Evolutionary conservation across 2,797 vertebrate species (phyloP).

Genomic region (Acanthornis magna): DNA sequence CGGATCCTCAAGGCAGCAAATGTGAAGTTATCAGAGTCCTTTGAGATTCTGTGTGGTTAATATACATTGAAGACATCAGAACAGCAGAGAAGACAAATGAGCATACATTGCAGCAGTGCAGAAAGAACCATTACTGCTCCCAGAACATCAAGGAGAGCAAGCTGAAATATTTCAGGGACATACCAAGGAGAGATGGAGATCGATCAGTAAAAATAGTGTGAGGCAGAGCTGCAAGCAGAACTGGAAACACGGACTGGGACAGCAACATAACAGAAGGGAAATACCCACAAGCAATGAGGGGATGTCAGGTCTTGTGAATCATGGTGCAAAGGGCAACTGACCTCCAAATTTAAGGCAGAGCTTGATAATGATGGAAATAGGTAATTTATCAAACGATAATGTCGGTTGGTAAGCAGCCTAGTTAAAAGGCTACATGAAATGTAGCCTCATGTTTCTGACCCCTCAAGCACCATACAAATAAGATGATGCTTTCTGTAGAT

Average conservation of each 20-base stretch:
- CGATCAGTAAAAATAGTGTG: slow-evolving; percentile 28
- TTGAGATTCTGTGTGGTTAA: slow-evolving; percentile 30
- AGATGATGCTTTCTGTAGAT: background rate
- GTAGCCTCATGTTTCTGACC: slow-evolving; percentile 25
- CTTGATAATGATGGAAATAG: slow-evolving; percentile 28
- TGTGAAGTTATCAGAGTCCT: slow-evolving; percentile 40
- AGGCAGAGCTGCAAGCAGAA: slow-evolving; percentile 5
- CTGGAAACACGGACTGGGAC: background rate
- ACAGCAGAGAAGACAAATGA: slow-evolving; percentile 49
- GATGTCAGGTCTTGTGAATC: slow-evolving; percentile 29
- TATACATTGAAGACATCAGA: slow-evolving; percentile 13
- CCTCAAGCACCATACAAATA: background rate
- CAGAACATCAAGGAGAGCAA: slow-evolving; percentile 28
- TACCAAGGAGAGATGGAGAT: slow-evolving; percentile 60
- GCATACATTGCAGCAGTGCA: background rate
- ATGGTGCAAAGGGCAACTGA: slow-evolving; percentile 27
- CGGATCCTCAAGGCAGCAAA: slow-evolving; percentile 38
- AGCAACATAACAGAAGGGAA: background rate
- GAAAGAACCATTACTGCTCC: slow-evolving; percentile 48
- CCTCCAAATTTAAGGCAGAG: slow-evolving; percentile 42
- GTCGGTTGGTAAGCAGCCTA: background rate
- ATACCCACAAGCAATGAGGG: background rate
- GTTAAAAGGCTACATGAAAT: slow-evolving; percentile 47
- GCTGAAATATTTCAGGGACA: slow-evolving; percentile 59
- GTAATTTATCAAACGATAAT: slow-evolving; percentile 37